Base-by-base conservation (phyloP, 2,113 vertebrate species). In the Urocynchramus pylzowi region DNA sequence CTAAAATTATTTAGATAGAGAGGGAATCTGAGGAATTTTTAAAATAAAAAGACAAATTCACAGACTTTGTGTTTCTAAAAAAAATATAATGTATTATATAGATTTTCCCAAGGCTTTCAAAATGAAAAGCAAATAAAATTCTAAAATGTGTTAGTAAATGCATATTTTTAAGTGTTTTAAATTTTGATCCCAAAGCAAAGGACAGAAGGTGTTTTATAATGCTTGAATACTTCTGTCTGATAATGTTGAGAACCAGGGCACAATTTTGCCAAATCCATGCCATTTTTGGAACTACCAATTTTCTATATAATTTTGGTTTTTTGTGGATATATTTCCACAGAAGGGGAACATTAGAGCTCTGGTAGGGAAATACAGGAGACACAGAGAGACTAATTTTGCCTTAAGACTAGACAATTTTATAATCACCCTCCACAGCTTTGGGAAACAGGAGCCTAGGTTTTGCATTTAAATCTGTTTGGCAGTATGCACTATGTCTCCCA, bases 381-480 rank as follows among this genome's bases (percentile, higher is more conserved):
- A 42, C 49, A 77, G 47, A 6, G 35, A 70, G 54, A 68, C 28
- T 54, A 79, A n/a, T 81, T 91, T 91, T 87, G 84, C 84, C 70
- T 85, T 80, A 68, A 91, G 93, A 95, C 84, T 84, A 89, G 89
- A 78, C 81, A 83, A 65, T 69, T 75, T 91, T 94, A 57, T 68
- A 96, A 94, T 93, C 77, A 70, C 63, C 26, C 60, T 82, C 79
- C 73, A 77, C 74, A 63, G 81, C 77, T 96, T 95, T 90, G 73
- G 93, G 93, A 96, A 97, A 76, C 52, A 71, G 45, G 67, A 95
- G 60, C 67, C 80, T 97, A 82, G 69, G 53, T 93, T 97, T 96
- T 97, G 95, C 94, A 96, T 94, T 90, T 95, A 92, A 97, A 97
- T 95, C 82, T 86, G 37, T 75, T 96, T 91, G 87, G 77, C 85